Evolutionary conservation across 1,140 invertebrate genomes (phyloP).

Genomic region (Drosophila gunungcola): DNA sequence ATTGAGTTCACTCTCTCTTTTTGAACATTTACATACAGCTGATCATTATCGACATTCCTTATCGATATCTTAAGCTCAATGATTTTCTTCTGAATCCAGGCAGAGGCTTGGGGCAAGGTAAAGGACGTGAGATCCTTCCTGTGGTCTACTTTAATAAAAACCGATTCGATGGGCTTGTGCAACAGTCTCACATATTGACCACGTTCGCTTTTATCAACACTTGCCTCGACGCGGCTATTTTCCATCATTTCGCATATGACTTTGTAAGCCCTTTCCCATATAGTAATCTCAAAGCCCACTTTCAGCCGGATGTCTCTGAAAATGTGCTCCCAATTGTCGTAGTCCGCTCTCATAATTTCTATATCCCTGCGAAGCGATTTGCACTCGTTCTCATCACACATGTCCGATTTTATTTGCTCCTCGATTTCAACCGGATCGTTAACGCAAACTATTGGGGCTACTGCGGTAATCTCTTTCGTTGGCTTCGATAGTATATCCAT

Average conservation of each 20-base stretch:
- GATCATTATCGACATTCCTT: neutral
- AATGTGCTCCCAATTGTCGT: neutral
- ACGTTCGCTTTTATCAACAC: neutral
- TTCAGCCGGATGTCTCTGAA: neutral
- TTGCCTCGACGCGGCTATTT: too few species aligned
- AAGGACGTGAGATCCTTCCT: neutral
- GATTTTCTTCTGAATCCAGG: neutral
- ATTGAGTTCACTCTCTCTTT: neutral
- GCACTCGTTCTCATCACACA: neutral
- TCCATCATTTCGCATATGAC: neutral
- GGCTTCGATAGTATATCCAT: neutral
- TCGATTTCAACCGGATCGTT: neutral
- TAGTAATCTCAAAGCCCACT: neutral
- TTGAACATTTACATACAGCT: neutral
- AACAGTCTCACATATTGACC: neutral
- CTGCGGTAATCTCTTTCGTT: too few species aligned
- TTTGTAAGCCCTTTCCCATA: neutral
- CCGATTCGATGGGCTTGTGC: too few species aligned
- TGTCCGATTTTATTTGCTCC: neutral
- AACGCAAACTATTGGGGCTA: neutral
- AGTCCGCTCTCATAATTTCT: neutral
- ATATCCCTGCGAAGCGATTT: neutral
- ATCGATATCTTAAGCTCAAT: neutral
- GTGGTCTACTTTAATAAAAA: too few species aligned
- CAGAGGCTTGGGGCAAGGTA: neutral